Percentiles rank a stretch among this genome's conserved stretches.
These are phyloP conservation scores for Agrotis clavis DNA, from an alignment of 2,888 invertebrate genomes.

Conservation along the genomic window DNA sequence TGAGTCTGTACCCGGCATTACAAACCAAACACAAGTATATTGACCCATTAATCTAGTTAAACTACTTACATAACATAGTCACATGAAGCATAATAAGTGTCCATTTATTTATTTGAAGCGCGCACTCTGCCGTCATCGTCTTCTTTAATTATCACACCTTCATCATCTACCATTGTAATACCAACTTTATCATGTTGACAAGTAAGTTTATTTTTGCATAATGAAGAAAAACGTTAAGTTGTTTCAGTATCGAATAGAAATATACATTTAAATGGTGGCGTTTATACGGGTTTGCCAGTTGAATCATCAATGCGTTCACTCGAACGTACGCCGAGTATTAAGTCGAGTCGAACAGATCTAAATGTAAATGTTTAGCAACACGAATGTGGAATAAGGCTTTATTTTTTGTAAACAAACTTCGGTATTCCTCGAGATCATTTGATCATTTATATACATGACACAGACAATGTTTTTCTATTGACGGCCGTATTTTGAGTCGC, in stretches of 20 bases:
- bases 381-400: conserved; percentile 65
- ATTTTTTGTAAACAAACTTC: conserved; percentile 63
- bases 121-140: conserved; percentile 76
- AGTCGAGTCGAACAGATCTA: conserved; percentile 61
- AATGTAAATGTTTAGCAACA: conserved; percentile 65
- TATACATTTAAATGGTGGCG: conserved; percentile 75
- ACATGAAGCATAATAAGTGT: conserved; percentile 76
- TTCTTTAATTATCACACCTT: conserved; percentile 75
- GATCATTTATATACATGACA: conserved; percentile 66
- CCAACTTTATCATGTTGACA: conserved; percentile 38
- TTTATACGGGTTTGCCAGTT: conserved; percentile 77
- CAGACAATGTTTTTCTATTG: conserved; percentile 62
- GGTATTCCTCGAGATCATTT: conserved; percentile 62
- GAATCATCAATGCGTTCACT: conserved; percentile 76
- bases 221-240: conserved; percentile 35
- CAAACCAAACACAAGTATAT: conserved; percentile 71
- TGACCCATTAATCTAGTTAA: conserved; percentile 84
- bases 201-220: conserved; percentile 55
- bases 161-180: conserved; percentile 39
- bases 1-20: conserved; percentile 49
- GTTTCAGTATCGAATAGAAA: conserved; percentile 60
- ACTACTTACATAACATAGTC: conserved; percentile 78
- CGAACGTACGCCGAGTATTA: conserved; percentile 65
- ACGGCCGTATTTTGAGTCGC: conserved; percentile 41
- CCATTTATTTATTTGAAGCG: conserved; percentile 76